These are phyloP conservation scores for Andrena fulva DNA, from an alignment of 2,888 invertebrate genomes.

Conservation along the genomic window DNA sequence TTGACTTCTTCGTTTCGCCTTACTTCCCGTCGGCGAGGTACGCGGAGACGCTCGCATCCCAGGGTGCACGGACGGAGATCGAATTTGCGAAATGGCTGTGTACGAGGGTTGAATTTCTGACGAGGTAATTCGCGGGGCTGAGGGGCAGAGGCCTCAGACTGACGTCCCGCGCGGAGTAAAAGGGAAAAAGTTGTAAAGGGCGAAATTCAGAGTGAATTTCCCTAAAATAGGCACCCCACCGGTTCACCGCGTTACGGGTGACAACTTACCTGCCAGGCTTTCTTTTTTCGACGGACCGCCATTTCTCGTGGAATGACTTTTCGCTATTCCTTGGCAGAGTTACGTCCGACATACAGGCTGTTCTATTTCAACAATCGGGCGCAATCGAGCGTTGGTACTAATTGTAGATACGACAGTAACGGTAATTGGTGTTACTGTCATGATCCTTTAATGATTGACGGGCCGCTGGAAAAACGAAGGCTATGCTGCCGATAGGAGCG, in stretches of 20 bases:
- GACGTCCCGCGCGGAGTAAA: slow-evolving; percentile 51
- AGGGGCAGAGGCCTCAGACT: slow-evolving; percentile 39
- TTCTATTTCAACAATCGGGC: not conserved
- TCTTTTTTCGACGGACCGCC: not conserved
- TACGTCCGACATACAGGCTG: too few species aligned
- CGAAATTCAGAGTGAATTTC: slow-evolving; percentile 69
- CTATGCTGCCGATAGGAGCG: not conserved
- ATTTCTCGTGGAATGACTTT: too few species aligned
- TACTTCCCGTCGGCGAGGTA: slow-evolving; percentile 31
- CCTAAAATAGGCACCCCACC: slow-evolving; percentile 55
- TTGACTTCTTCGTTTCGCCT: slow-evolving; percentile 55
- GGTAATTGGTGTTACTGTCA: not conserved
- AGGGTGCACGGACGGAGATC: slow-evolving; percentile 73
- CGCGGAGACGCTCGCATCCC: slow-evolving; percentile 45
- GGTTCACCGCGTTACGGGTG: slow-evolving; percentile 55
- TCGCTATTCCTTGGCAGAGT: too few species aligned
- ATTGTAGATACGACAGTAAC: not conserved
- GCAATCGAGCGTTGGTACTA: not conserved
- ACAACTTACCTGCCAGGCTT: slow-evolving; percentile 48
- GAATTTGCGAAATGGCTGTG: slow-evolving; percentile 82
- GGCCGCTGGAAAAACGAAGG: slow-evolving; percentile 2
- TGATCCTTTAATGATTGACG: not conserved
- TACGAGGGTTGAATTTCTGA: slow-evolving; percentile 83
- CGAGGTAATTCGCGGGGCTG: slow-evolving; percentile 81
- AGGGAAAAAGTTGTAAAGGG: slow-evolving; percentile 64